Evolutionary conservation across 2,888 invertebrate species (phyloP).

Genomic region (Agrochola macilenta): DNA sequence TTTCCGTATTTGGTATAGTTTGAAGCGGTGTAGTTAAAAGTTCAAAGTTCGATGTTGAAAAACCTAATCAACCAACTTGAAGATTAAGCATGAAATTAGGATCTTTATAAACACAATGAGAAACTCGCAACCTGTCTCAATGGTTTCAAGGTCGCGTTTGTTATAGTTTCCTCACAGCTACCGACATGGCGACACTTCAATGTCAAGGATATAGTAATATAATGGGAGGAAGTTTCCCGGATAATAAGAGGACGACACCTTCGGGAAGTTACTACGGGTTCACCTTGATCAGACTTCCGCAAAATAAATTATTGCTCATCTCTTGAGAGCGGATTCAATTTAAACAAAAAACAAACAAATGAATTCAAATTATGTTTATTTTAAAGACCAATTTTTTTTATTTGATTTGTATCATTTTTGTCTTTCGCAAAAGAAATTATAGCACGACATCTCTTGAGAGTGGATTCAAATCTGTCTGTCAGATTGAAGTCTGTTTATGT

Average conservation of each 20-base stretch:
- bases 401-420: neutral
- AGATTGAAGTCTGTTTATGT: too few relatives aligned
- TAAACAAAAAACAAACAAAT: neutral
- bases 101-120: conserved; percentile 2
- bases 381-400: neutral
- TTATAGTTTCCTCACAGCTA: conserved; percentile 30
- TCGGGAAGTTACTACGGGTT: neutral
- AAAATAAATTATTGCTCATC: neutral
- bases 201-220: conserved; percentile 28
- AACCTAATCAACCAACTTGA: conserved; percentile 18
- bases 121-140: conserved; percentile 18
- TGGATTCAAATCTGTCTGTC: neutral
- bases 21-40: neutral
- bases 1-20: neutral
- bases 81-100: conserved; percentile 26
- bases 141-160: conserved; percentile 14
- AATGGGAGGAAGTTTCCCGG: conserved; percentile 41
- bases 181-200: conserved; percentile 19
- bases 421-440: neutral
- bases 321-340: neutral
- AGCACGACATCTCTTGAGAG: neutral
- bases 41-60: conserved; percentile 7
- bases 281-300: conserved; percentile 11
- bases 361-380: neutral
- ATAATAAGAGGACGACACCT: neutral